Evolutionary conservation across 2,113 vertebrate species (phyloP).

Genomic region (Cavia porcellus): DNA sequence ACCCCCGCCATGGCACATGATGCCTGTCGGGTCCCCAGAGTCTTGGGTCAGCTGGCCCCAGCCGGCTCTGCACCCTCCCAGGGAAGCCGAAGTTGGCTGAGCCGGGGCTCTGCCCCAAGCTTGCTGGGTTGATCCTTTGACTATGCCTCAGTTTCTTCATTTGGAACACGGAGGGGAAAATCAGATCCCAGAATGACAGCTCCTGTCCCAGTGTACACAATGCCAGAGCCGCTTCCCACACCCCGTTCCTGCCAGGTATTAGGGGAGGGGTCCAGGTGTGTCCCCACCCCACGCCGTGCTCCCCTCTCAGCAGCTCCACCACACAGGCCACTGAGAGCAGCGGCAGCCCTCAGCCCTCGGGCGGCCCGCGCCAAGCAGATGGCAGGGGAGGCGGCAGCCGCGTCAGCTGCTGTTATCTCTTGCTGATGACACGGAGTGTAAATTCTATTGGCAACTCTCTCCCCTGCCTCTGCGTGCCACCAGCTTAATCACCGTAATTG

Average conservation of each 20-base stretch:
- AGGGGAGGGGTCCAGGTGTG: neutral
- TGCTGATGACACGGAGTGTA: slow-evolving; percentile 86
- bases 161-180: neutral
- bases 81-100: neutral
- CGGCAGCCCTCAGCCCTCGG: slow-evolving; percentile 49
- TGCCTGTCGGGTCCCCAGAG: neutral
- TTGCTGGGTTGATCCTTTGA: neutral
- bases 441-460: slow-evolving; percentile 86
- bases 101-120: neutral
- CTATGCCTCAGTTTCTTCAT: slow-evolving; percentile 48
- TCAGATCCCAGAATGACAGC: neutral
- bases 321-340: neutral
- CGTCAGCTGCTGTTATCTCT: slow-evolving; percentile 87
- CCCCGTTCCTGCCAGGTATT: neutral
- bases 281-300: neutral
- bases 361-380: slow-evolving; percentile 85
- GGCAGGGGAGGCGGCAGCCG: slow-evolving; percentile 80
- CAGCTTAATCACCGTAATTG: slow-evolving; percentile 91
- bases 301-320: neutral
- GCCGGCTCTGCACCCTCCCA: neutral
- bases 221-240: neutral
- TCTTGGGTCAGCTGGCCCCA: neutral
- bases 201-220: neutral
- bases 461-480: slow-evolving; percentile 87
- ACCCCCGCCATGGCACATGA: neutral